Evolutionary conservation across 2,888 invertebrate species (phyloP), one percentile per base, ranked within the genome.

Genomic region (Xylocampa areola): DNA sequence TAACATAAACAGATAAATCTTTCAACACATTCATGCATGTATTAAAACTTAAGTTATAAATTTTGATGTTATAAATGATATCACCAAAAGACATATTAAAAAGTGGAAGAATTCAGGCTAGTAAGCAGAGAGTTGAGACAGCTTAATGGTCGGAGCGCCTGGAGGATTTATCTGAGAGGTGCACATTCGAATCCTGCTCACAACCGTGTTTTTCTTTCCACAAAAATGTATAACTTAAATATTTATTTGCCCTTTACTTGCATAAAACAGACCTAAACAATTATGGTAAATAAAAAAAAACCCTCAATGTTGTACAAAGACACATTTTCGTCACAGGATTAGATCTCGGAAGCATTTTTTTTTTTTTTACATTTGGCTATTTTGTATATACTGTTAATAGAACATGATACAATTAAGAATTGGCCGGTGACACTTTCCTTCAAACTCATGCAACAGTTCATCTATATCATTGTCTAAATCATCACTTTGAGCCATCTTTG

Each of bases 401-500:
- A 99, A 99, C 85, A 97, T 96, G 67, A 99, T 97, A 77, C 98
- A 98, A 88, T 99, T 99, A 68, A 99, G 94, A 80, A 99, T 96
- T 62, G 97, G 95, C 85, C 98, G 95, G 77, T 96, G 95, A 84
- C 96, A 97, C 89, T 97, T 97, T 44, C 96, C 95, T 94, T 99
- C 99, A 93, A 99, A 99, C 72, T 98, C 97, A 85, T 98, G 98
- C 50, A 99, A 94, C 49, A 99, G 94, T 94, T 99, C 98, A 92
- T 99, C 99, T 81, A 99, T 98, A 84, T 99, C 99, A 94, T 99
- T 98, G 87, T 99, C 99, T 81, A 99, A 92, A 88, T 99, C 99
- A 58, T 97, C 97, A 80, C 97, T 97, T 85, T 97, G 96, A 11
- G 97, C 96, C 94, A 99, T 95, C 96, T 97, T 96, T 51, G 96